These are phyloP conservation scores for Pseudochaenichthys georgianus DNA, from an alignment of 2,797 vertebrate genomes.

Conservation along the genomic window DNA sequence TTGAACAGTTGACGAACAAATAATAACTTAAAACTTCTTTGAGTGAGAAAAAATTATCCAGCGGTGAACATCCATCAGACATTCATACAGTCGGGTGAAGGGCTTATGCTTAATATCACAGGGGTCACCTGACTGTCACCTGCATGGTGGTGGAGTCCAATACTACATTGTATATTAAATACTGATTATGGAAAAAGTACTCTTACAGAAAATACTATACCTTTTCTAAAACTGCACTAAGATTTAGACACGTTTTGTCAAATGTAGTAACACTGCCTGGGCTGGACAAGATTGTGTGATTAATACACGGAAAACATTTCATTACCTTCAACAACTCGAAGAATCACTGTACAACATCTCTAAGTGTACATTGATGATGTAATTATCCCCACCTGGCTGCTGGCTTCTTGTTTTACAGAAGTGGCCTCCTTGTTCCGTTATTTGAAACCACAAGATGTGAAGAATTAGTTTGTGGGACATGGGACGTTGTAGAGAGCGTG, in stretches of 20 bases:
- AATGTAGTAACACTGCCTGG: background rate
- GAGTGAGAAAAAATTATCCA: conserved; percentile 1
- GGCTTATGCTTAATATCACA: conserved; percentile 24
- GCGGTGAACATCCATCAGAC: conserved; percentile 17
- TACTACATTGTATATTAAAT: conserved; percentile 5
- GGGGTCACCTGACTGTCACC: conserved; percentile 14
- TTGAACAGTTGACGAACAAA: background rate
- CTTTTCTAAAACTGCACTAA: background rate
- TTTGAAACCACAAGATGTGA: conserved; percentile 13
- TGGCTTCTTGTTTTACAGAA: conserved; percentile 5
- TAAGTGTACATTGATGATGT: background rate
- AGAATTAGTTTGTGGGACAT: background rate
- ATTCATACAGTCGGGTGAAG: background rate
- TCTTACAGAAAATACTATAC: background rate
- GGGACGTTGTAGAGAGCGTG: background rate
- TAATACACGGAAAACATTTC: conserved; percentile 7
- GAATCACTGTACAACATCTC: background rate
- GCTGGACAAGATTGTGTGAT: background rate
- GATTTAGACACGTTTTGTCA: background rate
- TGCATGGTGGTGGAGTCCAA: background rate
- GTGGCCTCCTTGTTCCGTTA: background rate
- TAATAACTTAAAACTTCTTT: conserved; percentile 7
- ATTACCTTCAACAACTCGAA: conserved; percentile 7
- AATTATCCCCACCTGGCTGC: conserved; percentile 1
- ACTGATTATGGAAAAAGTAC: conserved; percentile 12